Conservation (phyloP, 2,888 invertebrate species). For the Spisula solida region DNA sequence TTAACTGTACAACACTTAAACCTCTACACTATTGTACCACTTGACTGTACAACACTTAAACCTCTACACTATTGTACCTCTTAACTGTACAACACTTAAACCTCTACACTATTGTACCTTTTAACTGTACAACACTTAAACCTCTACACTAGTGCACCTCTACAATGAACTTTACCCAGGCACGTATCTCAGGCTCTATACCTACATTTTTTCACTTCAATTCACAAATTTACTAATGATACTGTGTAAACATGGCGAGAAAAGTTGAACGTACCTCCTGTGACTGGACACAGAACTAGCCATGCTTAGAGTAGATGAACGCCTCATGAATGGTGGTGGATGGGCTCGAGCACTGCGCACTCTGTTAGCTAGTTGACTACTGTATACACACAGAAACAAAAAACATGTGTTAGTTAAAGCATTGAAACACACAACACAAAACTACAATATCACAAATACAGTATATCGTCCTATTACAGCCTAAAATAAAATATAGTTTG, state of each 20-base stretch:
- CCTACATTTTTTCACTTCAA: too few species aligned
- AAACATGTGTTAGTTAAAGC: slow-evolving; percentile 6
- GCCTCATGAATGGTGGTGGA: slow-evolving; percentile 56
- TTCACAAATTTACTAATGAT: not conserved
- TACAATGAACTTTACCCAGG: too few species aligned
- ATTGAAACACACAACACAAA: slow-evolving; percentile 5
- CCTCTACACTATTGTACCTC: too few species aligned
- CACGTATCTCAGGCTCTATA: too few species aligned
- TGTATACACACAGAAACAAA: slow-evolving; percentile 30
- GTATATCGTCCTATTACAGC: not conserved
- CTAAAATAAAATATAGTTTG: too few species aligned
- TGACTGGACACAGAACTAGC: slow-evolving; percentile 37
- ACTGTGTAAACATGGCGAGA: not conserved
- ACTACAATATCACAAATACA: not conserved
- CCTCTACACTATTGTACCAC: too few species aligned
- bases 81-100: too few species aligned
- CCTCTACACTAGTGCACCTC: too few species aligned
- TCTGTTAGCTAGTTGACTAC: slow-evolving; percentile 63
- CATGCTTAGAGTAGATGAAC: slow-evolving; percentile 51
- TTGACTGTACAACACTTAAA: too few species aligned
- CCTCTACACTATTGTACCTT: too few species aligned
- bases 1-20: too few species aligned
- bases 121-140: too few species aligned
- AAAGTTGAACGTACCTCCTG: slow-evolving; percentile 28
- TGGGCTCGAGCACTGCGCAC: slow-evolving; percentile 60